Evolutionary conservation across 2,888 invertebrate genomes (phyloP), one percentile per base, ranked within the genome.

Genomic region (Heliothis peltigera): DNA sequence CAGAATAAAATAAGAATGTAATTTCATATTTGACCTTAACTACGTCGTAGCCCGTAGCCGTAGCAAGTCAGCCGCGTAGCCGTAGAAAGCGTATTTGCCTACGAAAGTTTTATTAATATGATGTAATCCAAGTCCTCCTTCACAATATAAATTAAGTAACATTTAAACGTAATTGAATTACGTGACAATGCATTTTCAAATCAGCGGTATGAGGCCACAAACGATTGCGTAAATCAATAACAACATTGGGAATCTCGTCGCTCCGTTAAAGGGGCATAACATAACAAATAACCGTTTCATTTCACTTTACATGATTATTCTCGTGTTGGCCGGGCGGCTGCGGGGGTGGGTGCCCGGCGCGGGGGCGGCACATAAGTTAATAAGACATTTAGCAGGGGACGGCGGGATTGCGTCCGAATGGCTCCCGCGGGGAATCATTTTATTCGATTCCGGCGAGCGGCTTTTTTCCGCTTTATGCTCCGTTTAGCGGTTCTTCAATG

Each of bases 351-450:
- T 82, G 84, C 72, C 85, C 80, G 84, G 82, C 77, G 84, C 80
- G 90, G 85, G 87, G 89, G 86, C 69, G 89, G 91, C 90, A 91
- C 92, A 91, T 94, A 94, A 94, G 94, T 94, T 95, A 94, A 94
- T 94, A 95, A 94, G 94, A 94, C 94, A 94, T 95, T 94, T 94
- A 94, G 95, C 94, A 90, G 92, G 94, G 92, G 94, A 92, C 92
- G 93, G 95, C 94, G 93, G 94, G 94, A 94, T 94, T 96, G 96
- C 95, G 95, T 96, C 95, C 95, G 96, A 96, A 96, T 96, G 96
- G 96, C 96, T 95, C 96, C 96, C 96, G 91, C 86, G 96, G 96
- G 96, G 96, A 96, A 96, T 96, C 96, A 96, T 96, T 96, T 96
- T 96, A 96, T 96, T 96, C 96, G 96, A 96, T 96, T 96, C 96